These are phyloP conservation scores for Oenanthe oenanthe DNA, from an alignment of 2,113 vertebrate genomes.

Conservation along the genomic window DNA sequence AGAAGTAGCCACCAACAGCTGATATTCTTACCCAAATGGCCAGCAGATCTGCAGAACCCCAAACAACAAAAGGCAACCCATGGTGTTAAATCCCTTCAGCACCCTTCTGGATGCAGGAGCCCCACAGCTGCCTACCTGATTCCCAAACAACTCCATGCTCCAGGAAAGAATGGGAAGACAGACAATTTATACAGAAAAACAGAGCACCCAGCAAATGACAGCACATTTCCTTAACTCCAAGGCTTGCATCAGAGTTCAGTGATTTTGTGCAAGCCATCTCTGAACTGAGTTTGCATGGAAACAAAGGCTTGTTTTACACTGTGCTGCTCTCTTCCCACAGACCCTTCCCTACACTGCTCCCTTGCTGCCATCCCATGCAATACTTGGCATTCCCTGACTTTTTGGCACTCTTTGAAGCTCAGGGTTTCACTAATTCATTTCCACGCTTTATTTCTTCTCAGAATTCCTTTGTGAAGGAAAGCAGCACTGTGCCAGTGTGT, in stretches of 20 bases:
- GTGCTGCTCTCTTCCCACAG: neutral
- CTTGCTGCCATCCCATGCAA: neutral
- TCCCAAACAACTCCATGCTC: neutral
- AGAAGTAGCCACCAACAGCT: neutral
- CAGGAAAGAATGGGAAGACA: neutral
- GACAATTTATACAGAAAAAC: neutral
- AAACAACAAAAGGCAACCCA: neutral
- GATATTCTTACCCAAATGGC: neutral
- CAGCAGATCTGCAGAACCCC: neutral
- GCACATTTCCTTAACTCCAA: neutral
- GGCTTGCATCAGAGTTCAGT: neutral
- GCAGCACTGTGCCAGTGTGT: neutral
- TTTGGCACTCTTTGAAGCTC: neutral
- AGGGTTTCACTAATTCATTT: constrained; percentile 5
- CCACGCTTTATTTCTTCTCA: neutral
- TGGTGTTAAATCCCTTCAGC: neutral
- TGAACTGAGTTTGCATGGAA: neutral
- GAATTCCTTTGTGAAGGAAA: neutral
- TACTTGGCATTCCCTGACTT: neutral
- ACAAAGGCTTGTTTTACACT: neutral
- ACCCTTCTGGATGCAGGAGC: neutral
- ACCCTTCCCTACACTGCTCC: neutral
- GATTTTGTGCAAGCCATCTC: neutral
- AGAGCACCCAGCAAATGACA: neutral
- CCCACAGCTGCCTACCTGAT: neutral